Evolutionary conservation across 2,113 vertebrate species (phyloP).

Genomic region (Echinops telfairi): DNA sequence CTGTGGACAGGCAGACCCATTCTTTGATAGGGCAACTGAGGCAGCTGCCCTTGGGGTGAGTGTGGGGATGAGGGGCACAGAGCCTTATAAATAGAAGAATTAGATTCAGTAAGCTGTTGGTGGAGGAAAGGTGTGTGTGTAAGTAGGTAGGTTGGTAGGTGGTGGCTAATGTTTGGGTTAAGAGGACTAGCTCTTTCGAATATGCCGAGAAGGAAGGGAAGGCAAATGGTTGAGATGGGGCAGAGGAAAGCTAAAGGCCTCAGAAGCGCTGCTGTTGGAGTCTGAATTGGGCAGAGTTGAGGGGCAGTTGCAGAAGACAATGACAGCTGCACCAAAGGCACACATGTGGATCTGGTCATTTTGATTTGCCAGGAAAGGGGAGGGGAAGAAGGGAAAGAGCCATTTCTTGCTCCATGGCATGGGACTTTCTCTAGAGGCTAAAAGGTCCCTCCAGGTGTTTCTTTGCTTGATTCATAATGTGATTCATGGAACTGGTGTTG

Average conservation of each 20-base stretch:
- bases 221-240: neutral
- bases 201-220: constrained; percentile 35
- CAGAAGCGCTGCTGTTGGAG: neutral
- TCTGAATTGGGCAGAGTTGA: constrained; percentile 23
- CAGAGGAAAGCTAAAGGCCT: constrained; percentile 50
- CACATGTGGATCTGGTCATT: neutral
- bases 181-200: constrained; percentile 53
- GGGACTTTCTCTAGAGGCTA: constrained; percentile 40
- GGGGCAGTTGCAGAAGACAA: constrained; percentile 34
- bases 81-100: constrained; percentile 36
- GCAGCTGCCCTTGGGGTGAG: neutral
- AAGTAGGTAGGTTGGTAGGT: too few species aligned
- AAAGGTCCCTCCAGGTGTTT: neutral
- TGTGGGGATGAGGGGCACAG: constrained; percentile 20
- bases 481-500: constrained; percentile 15
- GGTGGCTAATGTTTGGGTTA: constrained; percentile 6
- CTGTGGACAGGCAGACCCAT: constrained; percentile 23
- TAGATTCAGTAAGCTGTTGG: neutral
- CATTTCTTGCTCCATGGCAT: constrained; percentile 36
- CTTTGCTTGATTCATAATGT: constrained; percentile 31
- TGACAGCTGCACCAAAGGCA: neutral
- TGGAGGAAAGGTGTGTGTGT: neutral
- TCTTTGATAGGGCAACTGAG: constrained; percentile 42
- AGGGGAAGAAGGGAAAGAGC: neutral
- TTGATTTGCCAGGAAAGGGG: constrained; percentile 34